Conservation (phyloP, 2,797 vertebrate species). For the Coreius guichenoti region DNA sequence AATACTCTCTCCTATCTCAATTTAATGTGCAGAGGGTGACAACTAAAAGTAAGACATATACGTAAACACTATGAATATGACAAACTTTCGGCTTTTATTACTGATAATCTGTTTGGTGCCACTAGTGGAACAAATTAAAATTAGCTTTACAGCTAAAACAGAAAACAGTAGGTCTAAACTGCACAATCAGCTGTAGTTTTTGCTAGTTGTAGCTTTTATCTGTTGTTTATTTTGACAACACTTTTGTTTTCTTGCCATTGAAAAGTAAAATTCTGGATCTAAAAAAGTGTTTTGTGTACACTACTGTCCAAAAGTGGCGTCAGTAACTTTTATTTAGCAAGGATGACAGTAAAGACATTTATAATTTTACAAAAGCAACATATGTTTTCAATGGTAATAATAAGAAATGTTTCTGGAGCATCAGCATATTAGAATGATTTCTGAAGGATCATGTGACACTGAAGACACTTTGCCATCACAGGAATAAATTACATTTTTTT, state of each 20-base stretch:
- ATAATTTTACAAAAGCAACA: background rate
- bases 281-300: conserved; percentile 8
- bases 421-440: background rate
- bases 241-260: background rate
- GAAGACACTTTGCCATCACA: background rate
- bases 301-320: background rate
- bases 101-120: background rate
- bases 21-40: background rate
- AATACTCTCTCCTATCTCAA: background rate
- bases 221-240: background rate
- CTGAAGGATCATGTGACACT: background rate
- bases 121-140: background rate
- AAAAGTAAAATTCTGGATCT: background rate
- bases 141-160: background rate
- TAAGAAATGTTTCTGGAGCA: background rate
- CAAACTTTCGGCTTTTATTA: background rate
- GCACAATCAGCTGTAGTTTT: background rate
- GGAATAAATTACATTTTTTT: background rate
- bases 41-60: background rate
- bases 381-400: background rate
- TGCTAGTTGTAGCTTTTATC: background rate
- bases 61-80: background rate
- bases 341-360: background rate
- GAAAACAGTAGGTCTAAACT: background rate
- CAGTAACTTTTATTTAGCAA: background rate